Conservation (phyloP, 2,888 invertebrate genomes). For the Ectobius pallidus region DNA sequence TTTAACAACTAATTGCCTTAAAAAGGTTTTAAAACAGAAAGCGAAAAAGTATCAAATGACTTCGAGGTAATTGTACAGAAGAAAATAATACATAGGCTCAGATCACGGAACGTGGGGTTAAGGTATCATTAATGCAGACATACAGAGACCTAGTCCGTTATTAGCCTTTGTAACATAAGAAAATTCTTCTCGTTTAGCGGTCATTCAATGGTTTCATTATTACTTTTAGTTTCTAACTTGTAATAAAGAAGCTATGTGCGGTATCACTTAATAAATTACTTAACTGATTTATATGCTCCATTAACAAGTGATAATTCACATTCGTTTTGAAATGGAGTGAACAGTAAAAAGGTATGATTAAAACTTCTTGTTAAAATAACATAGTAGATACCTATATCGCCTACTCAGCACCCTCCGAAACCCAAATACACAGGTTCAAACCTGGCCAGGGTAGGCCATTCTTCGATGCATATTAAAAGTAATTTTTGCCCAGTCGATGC, state of each 20-base stretch:
- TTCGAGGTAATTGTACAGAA: neutral
- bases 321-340: too few relatives aligned
- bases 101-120: neutral
- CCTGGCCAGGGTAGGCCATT: too few relatives aligned
- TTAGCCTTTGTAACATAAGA: slow-evolving; percentile 4
- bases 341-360: too few relatives aligned
- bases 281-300: neutral
- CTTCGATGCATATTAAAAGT: too few relatives aligned
- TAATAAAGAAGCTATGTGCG: neutral
- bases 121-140: neutral
- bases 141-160: neutral
- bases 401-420: too few relatives aligned
- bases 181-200: neutral
- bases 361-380: too few relatives aligned
- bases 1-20: neutral
- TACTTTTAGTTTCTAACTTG: neutral
- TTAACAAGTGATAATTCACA: neutral
- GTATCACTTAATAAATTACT: neutral
- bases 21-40: neutral
- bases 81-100: neutral
- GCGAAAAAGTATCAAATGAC: neutral
- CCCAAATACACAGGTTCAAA: too few relatives aligned
- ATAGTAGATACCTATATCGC: too few relatives aligned
- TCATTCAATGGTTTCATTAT: neutral
- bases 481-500: too few relatives aligned